Base-by-base conservation (phyloP, 2,888 invertebrate genomes). In the Cantharis lateralis region DNA sequence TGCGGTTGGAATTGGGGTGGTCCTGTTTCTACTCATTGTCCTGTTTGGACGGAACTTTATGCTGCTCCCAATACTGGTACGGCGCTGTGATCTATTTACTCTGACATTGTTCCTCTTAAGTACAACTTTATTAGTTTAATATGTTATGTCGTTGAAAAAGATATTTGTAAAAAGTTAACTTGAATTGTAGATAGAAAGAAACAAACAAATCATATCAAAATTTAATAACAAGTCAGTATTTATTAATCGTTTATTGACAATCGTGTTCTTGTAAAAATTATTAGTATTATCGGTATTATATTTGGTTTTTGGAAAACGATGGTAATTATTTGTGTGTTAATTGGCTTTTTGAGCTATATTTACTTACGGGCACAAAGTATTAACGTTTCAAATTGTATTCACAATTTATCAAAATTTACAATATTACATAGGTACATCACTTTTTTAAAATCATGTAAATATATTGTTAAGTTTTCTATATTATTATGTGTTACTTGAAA, bases 1-100 rank as follows among this genome's bases (percentile, higher is more conserved):
- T 90, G 93, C n/a, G 95, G 94, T 4, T 95, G 95, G 95, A 91
- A 91, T 15, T 95, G 95, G 95, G 95, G 95, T 11, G 96, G 95
- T 0, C 90, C 93, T 0, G 94, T 92, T 1, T 94, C 94, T 24
- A 91, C 92, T 61, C 93, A 92, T 87, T 94, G 93, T 83, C 96
- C 95, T 1, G 88, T 95, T 1, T 95, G 94, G 93, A 91, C 91
- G n/a, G 95, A 95, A 86, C 88, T 93, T 74, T 91, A 88, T 81
- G 81, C 85, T n/a, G 82, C 80, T 81, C 82, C 82, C 73, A 82
- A 82, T 72, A 73, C 76, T 24, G 83, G 84, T 77, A 83, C 83
- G 64, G 82, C 84, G 79, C 85, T 86, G 86, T 86, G 86, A 86
- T 86, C 84, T 74, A 68, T 71, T 32, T 77, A 74, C 69, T 84